phyloP scores from a whole-genome alignment of 2,888 invertebrate genomes.

The Ennomos erosarius region DNA sequence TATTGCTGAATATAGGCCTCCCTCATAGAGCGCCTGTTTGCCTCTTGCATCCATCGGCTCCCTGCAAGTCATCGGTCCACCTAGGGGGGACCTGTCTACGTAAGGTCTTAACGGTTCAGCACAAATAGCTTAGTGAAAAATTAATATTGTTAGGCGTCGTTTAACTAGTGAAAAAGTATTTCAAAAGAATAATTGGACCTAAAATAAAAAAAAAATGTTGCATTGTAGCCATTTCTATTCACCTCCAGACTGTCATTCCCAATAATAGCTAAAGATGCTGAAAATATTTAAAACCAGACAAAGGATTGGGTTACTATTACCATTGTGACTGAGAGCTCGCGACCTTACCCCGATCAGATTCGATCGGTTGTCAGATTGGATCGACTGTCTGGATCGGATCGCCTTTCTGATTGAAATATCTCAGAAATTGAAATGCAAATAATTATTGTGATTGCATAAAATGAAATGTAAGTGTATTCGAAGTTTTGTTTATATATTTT shows the following conservation, averaged over 20 bases:
- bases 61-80: no score
- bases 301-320: conserved; percentile 37
- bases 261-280: conserved; percentile 15
- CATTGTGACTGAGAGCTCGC: conserved; percentile 33
- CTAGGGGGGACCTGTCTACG: no score
- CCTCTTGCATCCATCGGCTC: no score
- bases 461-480: conserved; percentile 25
- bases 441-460: conserved; percentile 22
- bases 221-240: conserved; percentile 15
- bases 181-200: no score
- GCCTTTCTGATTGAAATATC: conserved; percentile 28
- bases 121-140: no score
- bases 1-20: no score
- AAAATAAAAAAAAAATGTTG: neutral
- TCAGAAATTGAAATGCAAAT: conserved; percentile 17
- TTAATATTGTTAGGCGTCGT: no score
- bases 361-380: conserved; percentile 22
- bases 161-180: no score
- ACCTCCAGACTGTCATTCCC: conserved; percentile 13
- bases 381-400: conserved; percentile 14
- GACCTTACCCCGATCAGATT: conserved; percentile 17
- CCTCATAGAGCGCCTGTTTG: no score
- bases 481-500: conserved; percentile 31
- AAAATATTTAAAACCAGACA: conserved; percentile 32
- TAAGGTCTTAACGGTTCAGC: no score